These are phyloP conservation scores for Hirundo rustica DNA, from an alignment of 2,797 vertebrate genomes.

Conservation along the genomic window DNA sequence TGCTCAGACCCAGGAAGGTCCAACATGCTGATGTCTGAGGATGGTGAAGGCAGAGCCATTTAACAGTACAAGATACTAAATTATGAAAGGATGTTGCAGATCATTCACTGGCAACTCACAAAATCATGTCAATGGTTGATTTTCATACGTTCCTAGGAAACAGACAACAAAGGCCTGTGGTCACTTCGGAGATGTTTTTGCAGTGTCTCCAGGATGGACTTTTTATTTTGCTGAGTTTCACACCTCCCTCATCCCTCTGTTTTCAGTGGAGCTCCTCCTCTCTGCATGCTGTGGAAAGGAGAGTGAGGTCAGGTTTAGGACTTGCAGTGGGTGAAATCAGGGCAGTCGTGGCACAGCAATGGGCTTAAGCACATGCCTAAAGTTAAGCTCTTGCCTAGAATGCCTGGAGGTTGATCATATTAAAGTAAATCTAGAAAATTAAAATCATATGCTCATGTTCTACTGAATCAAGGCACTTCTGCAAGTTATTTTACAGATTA, in stretches of 20 bases:
- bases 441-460: not conserved
- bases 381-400: not conserved
- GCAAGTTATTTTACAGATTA: not conserved
- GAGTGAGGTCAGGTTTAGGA: not conserved
- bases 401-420: not conserved
- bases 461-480: not conserved
- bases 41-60: not conserved
- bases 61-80: not conserved
- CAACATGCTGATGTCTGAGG: not conserved
- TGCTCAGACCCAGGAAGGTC: not conserved
- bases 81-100: not conserved
- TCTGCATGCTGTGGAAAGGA: not conserved
- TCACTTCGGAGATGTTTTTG: not conserved
- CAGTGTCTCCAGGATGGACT: not conserved
- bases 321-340: not conserved
- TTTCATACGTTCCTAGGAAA: not conserved
- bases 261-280: not conserved
- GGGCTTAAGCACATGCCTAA: not conserved
- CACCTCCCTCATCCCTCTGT: not conserved
- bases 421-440: not conserved
- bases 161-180: not conserved
- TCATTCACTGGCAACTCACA: not conserved
- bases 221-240: not conserved
- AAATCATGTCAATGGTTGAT: not conserved
- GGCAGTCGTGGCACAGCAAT: not conserved